phyloP scores from a whole-genome alignment of 2,888 invertebrate genomes.

The Polyploca ridens region DNA sequence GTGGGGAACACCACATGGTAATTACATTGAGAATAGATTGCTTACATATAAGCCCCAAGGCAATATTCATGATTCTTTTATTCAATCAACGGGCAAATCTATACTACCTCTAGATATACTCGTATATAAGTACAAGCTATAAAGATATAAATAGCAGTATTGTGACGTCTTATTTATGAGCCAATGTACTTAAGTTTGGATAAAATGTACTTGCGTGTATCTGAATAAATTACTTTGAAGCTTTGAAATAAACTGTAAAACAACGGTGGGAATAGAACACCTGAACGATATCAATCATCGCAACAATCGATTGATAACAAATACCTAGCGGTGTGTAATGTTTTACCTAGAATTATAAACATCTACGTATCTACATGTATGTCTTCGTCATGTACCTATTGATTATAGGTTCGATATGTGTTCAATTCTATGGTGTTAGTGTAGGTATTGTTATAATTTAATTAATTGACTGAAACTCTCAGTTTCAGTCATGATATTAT shows the following conservation, averaged over 20 bases:
- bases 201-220: not conserved
- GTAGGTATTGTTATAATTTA: not conserved
- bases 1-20: not conserved
- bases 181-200: not conserved
- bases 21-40: slow-evolving; percentile 1
- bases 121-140: not conserved
- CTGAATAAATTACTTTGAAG: not conserved
- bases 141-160: not conserved
- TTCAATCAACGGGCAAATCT: not conserved
- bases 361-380: not conserved
- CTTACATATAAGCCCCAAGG: not conserved
- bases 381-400: slow-evolving; percentile 5
- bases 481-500: no score
- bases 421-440: not conserved
- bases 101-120: not conserved
- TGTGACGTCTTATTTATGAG: not conserved
- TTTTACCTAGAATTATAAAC: slow-evolving; percentile 15
- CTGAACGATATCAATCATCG: slow-evolving; percentile 32
- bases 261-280: slow-evolving; percentile 24
- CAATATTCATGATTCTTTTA: not conserved
- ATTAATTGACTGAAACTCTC: not conserved
- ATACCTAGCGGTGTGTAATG: slow-evolving; percentile 17
- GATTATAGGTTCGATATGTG: not conserved
- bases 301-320: slow-evolving; percentile 21
- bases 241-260: slow-evolving; percentile 11